A percentile compares a stretch with the other conserved stretches of the same genome.
Evolutionary conservation across 2,888 invertebrate species (phyloP).

Genomic region (Therioaphis trifolii): DNA sequence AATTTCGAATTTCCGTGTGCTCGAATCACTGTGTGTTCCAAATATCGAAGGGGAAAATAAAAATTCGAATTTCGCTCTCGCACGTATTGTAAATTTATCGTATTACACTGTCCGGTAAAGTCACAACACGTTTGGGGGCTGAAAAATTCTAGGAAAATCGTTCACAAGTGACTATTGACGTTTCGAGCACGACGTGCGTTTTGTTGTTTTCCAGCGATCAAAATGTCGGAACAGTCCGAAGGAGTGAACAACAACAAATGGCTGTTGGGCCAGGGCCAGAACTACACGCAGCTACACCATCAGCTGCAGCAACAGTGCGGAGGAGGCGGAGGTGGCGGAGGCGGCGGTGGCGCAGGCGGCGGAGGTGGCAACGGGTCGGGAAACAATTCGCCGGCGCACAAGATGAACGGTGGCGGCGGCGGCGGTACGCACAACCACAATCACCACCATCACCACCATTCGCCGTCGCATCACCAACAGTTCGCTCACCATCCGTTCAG

Average conservation of each 20-base stretch:
- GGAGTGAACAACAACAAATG: conserved; percentile 61
- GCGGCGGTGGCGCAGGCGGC: conserved; percentile 62
- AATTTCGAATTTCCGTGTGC: too few species aligned
- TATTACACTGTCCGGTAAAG: too few species aligned
- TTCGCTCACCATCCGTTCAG: conserved; percentile 65
- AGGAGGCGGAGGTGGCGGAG: conserved; percentile 62
- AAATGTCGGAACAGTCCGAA: conserved; percentile 58
- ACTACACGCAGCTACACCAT: conserved; percentile 53
- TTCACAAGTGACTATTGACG: too few species aligned
- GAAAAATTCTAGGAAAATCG: too few species aligned
- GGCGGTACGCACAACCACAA: conserved; percentile 48
- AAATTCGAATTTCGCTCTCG: too few species aligned
- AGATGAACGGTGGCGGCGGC: conserved; percentile 52
- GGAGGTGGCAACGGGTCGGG: conserved; percentile 64
- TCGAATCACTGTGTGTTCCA: too few species aligned
- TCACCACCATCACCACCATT: conserved; percentile 59
- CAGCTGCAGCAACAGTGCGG: conserved; percentile 64
- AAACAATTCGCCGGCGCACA: conserved; percentile 58
- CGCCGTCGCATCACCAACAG: conserved; percentile 61
- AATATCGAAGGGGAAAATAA: too few species aligned
- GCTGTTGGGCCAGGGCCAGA: conserved; percentile 57
- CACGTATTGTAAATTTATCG: too few species aligned
- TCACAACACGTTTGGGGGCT: too few species aligned
- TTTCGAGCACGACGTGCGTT: not conserved
- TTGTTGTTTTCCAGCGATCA: conserved; percentile 37